Conservation (phyloP, 2,113 vertebrate genomes). For the Crypturellus undulatus region DNA sequence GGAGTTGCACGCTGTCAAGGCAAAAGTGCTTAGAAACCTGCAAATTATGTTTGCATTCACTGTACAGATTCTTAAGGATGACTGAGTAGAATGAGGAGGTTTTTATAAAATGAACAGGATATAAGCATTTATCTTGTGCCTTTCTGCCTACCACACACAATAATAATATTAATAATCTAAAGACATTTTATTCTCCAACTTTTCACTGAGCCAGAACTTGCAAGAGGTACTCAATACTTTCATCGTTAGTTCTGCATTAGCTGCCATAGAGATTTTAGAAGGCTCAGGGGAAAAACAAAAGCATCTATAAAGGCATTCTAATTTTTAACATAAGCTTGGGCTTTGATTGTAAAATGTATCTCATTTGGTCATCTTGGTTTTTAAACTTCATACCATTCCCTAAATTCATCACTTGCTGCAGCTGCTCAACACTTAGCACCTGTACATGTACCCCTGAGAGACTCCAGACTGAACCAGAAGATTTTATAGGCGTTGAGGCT, state of each 20-base stretch:
- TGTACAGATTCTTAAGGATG: not conserved
- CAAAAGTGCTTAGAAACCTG: not conserved
- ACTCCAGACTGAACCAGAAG: constrained; percentile 57
- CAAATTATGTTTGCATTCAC: not conserved
- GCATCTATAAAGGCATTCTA: constrained; percentile 73
- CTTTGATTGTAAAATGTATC: constrained; percentile 76
- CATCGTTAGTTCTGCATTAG: constrained; percentile 48
- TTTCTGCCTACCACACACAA: constrained; percentile 7
- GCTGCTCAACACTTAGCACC: constrained; percentile 77
- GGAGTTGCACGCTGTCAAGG: not conserved
- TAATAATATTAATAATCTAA: not conserved
- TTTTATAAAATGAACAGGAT: not conserved
- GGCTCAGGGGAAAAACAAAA: constrained; percentile 74
- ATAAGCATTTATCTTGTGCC: not conserved
- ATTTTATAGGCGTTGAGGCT: constrained; percentile 72
- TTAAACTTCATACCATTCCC: constrained; percentile 71
- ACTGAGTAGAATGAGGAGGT: not conserved
- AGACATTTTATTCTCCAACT: constrained; percentile 14
- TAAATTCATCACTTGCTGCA: constrained; percentile 74
- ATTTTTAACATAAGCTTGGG: constrained; percentile 76
- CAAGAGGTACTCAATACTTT: constrained; percentile 14
- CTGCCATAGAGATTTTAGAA: constrained; percentile 75
- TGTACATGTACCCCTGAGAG: constrained; percentile 71
- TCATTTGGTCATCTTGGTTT: constrained; percentile 76
- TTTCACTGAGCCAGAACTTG: constrained; percentile 8